Evolutionary conservation across 1,140 invertebrate genomes (phyloP), one percentile per base, ranked within the genome.

Genomic region (Panagrolaimus sp.): DNA sequence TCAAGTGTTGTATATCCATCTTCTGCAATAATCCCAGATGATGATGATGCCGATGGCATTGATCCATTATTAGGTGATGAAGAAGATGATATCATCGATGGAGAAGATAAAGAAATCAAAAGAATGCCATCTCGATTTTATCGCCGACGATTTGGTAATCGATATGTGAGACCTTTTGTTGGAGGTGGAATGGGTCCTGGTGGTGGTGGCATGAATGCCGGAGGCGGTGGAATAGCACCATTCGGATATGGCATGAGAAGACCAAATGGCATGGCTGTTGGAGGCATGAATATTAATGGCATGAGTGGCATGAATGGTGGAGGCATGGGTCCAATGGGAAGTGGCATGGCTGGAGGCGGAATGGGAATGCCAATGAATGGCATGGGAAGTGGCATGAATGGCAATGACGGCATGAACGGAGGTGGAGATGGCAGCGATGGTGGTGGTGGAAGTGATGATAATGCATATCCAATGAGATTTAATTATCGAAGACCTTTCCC

Each of bases 41-140:
- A 38, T 38, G 32, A 38, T 4, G 32, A 38, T 4, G 32, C 2
- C 2, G 32, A 38, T 38, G 32, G 32, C 7, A 38, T 38, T 38
- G 32, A 38, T 38, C 32, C 32, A 2, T 38, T n/a, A 52, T 52
- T 28, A 1, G 52, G 17, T 58, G 52, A 58, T 14, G 52, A 21
- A 5, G 21, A 26, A 26, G 52, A 67, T 58, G 65, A 38, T 48
- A 17, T 17, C 15, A n/a, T 26, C 0, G 38, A 48, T 47, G 65
- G 65, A 26, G 38, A 46, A 5, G 44, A 46, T 17, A 43, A 67
- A 46, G 65, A 67, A 17, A 58, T 58, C 14, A 58, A 58, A 28
- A 12, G 52, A 24, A 58, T 58, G 52, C 52, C 52, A 21, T 58
- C 52, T 1, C 14, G 28, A 21, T 58, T 26, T 28, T 58, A 58